Evolutionary conservation across 2,797 vertebrate species (phyloP).

Genomic region (Xiphophorus birchmanni): DNA sequence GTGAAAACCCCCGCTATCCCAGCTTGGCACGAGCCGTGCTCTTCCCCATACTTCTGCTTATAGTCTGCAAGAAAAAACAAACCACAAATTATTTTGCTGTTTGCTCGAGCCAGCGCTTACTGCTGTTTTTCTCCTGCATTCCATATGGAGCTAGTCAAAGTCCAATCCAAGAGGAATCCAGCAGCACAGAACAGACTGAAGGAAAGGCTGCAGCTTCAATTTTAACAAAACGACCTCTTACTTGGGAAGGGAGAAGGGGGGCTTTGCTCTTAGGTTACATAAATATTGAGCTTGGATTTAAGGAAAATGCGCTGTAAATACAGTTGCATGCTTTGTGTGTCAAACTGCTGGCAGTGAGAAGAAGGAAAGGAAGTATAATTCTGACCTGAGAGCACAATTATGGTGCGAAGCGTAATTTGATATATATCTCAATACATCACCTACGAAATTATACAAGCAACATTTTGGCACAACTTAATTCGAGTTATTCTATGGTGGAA

Average conservation of each 20-base stretch:
- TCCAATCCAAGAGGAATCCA: slow-evolving; percentile 74
- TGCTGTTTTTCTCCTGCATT: slow-evolving; percentile 82
- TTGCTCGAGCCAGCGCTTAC: slow-evolving; percentile 80
- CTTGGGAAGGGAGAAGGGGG: slow-evolving; percentile 27
- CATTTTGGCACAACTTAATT: slow-evolving; percentile 45
- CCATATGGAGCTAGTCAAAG: slow-evolving; percentile 84
- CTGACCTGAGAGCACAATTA: slow-evolving; percentile 58
- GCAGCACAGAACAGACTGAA: slow-evolving; percentile 66
- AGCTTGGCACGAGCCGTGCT: slow-evolving; percentile 98
- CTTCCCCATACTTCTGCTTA: slow-evolving; percentile 99
- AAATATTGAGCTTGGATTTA: slow-evolving; percentile 81
- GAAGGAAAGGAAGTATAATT: slow-evolving; percentile 68
- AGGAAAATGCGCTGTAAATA: slow-evolving; percentile 63
- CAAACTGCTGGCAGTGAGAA: slow-evolving; percentile 54
- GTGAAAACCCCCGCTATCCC: slow-evolving; percentile 95
- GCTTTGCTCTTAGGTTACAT: slow-evolving; percentile 71
- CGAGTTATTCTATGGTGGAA: slow-evolving; percentile 19
- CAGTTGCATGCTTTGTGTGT: slow-evolving; percentile 43
- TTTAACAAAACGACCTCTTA: slow-evolving; percentile 66
- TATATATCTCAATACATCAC: slow-evolving; percentile 48
- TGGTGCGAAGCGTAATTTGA: slow-evolving; percentile 50
- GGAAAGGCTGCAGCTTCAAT: slow-evolving; percentile 56
- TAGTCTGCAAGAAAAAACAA: slow-evolving; percentile 88
- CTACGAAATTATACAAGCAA: slow-evolving; percentile 47
- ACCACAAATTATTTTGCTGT: slow-evolving; percentile 80